phyloP scores from a whole-genome alignment of 1,140 invertebrate genomes.

The Nymphalis io region DNA sequence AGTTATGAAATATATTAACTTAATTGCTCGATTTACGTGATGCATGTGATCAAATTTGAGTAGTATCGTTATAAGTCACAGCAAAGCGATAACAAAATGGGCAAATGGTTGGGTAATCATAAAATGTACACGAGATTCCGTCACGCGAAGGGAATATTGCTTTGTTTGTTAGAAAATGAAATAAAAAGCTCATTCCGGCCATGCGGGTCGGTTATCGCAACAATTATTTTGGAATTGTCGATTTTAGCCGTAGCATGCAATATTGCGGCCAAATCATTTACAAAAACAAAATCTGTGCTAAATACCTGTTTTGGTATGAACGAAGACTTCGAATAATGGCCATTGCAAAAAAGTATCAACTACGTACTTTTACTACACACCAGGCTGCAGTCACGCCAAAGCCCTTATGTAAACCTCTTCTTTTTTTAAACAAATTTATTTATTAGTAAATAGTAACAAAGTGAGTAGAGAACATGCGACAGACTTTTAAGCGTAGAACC shows the following conservation, averaged over 20 bases:
- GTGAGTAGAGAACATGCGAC: no score
- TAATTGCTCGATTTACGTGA: not conserved
- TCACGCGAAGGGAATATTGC: slow-evolving; percentile 45
- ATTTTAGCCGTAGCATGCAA: slow-evolving; percentile 22
- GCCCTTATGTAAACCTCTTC: no score
- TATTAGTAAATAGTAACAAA: no score
- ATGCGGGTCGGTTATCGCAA: slow-evolving; percentile 26
- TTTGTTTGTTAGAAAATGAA: slow-evolving; percentile 31
- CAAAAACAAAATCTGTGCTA: slow-evolving; percentile 10
- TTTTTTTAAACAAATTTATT: no score
- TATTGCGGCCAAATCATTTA: slow-evolving; percentile 14
- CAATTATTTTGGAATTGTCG: slow-evolving; percentile 29
- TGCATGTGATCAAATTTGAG: slow-evolving; percentile 12
- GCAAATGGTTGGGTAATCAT: slow-evolving; percentile 43
- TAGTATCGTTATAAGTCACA: slow-evolving; percentile 23
- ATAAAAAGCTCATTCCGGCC: slow-evolving; percentile 29
- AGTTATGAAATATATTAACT: not conserved
- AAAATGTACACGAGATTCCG: slow-evolving; percentile 47
- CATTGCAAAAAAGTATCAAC: no score
- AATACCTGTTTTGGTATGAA: not conserved
- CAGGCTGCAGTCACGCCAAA: no score
- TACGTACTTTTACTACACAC: no score
- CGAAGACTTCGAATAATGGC: not conserved
- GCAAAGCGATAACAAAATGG: slow-evolving; percentile 36
- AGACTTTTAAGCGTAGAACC: no score